Conservation (phyloP, 1,140 invertebrate species). For the Bicyclus anynana region DNA sequence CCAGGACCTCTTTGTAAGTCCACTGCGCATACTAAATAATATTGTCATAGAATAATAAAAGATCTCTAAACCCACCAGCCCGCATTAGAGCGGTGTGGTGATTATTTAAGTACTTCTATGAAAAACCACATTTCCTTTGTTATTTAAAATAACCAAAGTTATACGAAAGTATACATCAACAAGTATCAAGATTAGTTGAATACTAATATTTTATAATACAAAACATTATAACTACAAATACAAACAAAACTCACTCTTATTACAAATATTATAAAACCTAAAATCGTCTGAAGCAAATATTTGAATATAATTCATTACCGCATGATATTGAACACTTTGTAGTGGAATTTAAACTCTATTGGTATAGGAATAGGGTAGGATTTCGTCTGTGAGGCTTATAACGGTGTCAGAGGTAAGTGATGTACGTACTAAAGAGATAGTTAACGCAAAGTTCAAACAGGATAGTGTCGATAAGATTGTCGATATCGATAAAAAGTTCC, state of each 20-base stretch:
- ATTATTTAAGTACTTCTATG: no score
- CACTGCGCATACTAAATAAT: no score
- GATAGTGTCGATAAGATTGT: conserved; percentile 2
- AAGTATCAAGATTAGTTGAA: conserved; percentile 6
- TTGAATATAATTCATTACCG: conserved; percentile 3
- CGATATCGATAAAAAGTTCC: neutral
- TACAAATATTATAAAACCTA: neutral
- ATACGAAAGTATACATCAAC: neutral
- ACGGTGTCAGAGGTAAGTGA: conserved; percentile 18
- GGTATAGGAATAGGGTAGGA: neutral
- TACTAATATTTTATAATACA: conserved; percentile 10
- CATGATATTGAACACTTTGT: neutral
- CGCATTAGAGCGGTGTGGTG: no score
- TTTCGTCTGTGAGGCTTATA: neutral
- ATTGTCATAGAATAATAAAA: no score
- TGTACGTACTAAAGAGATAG: conserved; percentile 17
- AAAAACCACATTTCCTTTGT: neutral
- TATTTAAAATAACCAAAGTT: neutral
- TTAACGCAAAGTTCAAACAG: conserved; percentile 16
- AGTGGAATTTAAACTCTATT: conserved; percentile 1
- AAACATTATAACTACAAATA: neutral
- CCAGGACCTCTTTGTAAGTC: no score
- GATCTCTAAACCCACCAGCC: no score
- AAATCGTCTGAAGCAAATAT: neutral
- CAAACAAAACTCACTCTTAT: neutral